Percentiles rank a stretch among this genome's conserved stretches.
These are phyloP conservation scores for Sarcophaga variegata DNA, from an alignment of 2,888 invertebrate genomes.

Conservation along the genomic window DNA sequence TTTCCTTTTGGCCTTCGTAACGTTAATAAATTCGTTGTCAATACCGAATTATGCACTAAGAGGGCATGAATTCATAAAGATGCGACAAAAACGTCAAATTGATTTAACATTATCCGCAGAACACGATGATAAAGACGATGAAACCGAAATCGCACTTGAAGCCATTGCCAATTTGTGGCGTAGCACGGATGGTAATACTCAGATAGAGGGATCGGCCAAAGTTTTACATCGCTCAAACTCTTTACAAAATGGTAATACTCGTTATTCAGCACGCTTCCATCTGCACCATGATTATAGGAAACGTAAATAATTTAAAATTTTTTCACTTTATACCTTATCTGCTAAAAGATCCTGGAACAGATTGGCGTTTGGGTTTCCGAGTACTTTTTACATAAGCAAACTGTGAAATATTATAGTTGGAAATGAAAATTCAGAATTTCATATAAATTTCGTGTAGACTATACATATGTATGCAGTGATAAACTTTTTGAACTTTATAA, in stretches of 20 bases:
- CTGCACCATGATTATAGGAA: slow-evolving; percentile 79
- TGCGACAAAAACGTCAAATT: slow-evolving; percentile 77
- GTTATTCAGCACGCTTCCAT: slow-evolving; percentile 79
- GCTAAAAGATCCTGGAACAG: slow-evolving; percentile 73
- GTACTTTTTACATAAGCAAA: slow-evolving; percentile 73
- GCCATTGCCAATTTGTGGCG: slow-evolving; percentile 80
- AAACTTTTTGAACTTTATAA: slow-evolving; percentile 51
- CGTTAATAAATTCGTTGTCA: slow-evolving; percentile 29
- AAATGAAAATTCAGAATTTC: slow-evolving; percentile 4
- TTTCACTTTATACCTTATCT: slow-evolving; percentile 18
- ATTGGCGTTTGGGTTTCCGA: slow-evolving; percentile 77
- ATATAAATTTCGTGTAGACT: background rate
- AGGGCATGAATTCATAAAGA: slow-evolving; percentile 7
- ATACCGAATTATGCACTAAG: slow-evolving; percentile 12
- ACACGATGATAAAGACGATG: slow-evolving; percentile 78
- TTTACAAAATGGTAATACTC: slow-evolving; percentile 79
- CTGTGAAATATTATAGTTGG: slow-evolving; percentile 6
- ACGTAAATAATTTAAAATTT: slow-evolving; percentile 69
- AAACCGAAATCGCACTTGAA: slow-evolving; percentile 80
- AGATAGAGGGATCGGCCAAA: slow-evolving; percentile 79
- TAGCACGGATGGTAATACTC: slow-evolving; percentile 79
- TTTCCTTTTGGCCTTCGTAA: slow-evolving; percentile 38
- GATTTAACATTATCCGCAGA: slow-evolving; percentile 80
- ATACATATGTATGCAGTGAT: slow-evolving; percentile 31
- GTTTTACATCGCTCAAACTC: slow-evolving; percentile 77